Evolutionary conservation across 1,140 invertebrate species (phyloP), one percentile per base, ranked within the genome.

Genomic region (Anastrepha ludens): DNA sequence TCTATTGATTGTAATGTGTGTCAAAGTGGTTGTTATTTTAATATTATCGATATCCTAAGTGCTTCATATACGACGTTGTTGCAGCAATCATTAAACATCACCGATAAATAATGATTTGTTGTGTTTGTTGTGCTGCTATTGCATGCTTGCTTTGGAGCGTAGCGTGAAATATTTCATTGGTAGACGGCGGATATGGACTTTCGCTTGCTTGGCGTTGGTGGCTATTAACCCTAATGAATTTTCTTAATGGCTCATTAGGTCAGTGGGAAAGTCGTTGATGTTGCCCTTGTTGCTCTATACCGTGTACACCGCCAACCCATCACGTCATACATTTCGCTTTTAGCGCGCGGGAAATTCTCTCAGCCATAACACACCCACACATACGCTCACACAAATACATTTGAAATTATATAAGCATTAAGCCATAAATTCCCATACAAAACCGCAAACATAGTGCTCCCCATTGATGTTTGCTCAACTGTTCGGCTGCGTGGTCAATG

Each of bases 231-330:
- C 74, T 20, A 81, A 81, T 81, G 74, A 50, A 55, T 81, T 55
- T 81, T 55, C 74, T 81, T 55, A 81, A 81, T 81, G 74, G 74
- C 74, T 81, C 74, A 81, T 81, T 81, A 81, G 74, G 74, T 81
- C 50, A 81, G 74, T 81, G 47, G 47, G 74, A 55, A 81, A 55
- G 74, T 50, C 47, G 44, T 81, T 81, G 74, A 50, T n/a, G 74
- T 50, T 81, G 74, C 6, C 47, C 47, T 55, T 29, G 47, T 74
- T 3, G 39, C 39, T 41, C 67, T 47, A 62, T 13, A 62, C 9
- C 74, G 11, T 44, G 41, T 29, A 20, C 39, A 74, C 41, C 20
- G 11, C 65, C 39, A 74, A 7, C 64, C 4, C 64, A 67, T 39
- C 64, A 67, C 39, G 67, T 74, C 41, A 74, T 41, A 74, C 67